Percentiles rank a stretch among this genome's conserved stretches.
Evolutionary conservation across 2,113 vertebrate genomes (phyloP).

Genomic region (Glareola pratincola): DNA sequence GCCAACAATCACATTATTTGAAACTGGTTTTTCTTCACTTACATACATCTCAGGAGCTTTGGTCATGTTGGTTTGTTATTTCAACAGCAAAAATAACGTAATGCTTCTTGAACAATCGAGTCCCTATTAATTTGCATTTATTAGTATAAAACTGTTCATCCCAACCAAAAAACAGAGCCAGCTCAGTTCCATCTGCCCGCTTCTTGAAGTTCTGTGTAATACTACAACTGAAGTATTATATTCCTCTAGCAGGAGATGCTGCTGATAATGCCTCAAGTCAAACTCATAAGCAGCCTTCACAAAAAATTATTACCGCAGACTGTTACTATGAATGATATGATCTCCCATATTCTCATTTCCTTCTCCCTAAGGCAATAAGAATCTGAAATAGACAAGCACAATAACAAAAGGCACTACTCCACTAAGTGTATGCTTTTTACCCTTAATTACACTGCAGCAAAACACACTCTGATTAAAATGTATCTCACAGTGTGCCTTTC

Average conservation of each 20-base stretch:
- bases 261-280: neutral
- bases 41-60: neutral
- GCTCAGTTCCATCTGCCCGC: neutral
- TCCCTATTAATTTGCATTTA: neutral
- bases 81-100: neutral
- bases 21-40: neutral
- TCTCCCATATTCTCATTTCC: neutral
- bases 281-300: neutral
- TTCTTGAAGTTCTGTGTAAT: neutral
- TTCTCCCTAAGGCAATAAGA: neutral
- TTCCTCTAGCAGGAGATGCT: neutral
- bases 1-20: neutral
- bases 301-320: neutral
- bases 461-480: neutral
- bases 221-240: neutral
- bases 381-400: neutral
- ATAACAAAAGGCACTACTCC: neutral
- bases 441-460: neutral
- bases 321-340: neutral
- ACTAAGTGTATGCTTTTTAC: neutral
- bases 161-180: neutral
- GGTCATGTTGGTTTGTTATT: neutral
- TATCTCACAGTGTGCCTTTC: neutral
- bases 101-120: rapidly evolving
- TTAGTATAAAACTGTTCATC: neutral